phyloP scores from a whole-genome alignment of 35 echinoderm and acorn worm species.

The Apostichopus japonicus region DNA sequence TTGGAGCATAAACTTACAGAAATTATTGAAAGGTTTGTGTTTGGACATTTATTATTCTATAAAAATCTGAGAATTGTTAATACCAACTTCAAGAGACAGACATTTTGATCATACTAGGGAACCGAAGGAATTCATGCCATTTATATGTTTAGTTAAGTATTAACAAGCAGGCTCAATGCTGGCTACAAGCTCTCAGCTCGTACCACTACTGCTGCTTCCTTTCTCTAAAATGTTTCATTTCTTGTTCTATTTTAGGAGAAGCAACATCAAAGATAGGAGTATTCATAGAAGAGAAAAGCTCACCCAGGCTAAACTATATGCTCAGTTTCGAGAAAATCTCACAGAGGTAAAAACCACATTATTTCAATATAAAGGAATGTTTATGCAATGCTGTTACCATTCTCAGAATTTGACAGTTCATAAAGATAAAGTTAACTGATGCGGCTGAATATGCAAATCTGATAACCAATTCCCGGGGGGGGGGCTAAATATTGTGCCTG shows the following conservation, averaged over 20 bases:
- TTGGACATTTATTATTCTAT: neutral
- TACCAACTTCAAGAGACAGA: too few species aligned
- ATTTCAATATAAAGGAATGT: too few species aligned
- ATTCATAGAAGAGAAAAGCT: conserved; percentile 84
- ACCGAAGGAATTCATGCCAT: too few species aligned
- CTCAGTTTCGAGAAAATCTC: conserved; percentile 76
- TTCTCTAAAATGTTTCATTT: too few species aligned
- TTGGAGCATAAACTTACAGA: conserved; percentile 36
- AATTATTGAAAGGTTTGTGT: conserved; percentile 69
- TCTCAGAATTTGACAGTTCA: too few species aligned
- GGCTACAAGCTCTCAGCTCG: too few species aligned
- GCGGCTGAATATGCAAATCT: neutral
- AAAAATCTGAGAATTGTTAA: neutral
- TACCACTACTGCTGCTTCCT: too few species aligned
- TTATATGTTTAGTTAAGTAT: too few species aligned
- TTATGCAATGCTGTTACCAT: too few species aligned
- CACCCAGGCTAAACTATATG: conserved; percentile 79
- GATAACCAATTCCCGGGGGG: neutral
- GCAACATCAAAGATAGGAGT: conserved; percentile 67
- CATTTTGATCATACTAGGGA: too few species aligned
- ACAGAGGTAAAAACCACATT: conserved; percentile 60
- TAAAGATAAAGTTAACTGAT: too few species aligned
- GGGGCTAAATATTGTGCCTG: neutral
- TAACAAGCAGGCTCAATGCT: too few species aligned
- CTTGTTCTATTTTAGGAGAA: conserved; percentile 54